Evolutionary conservation across 1,140 invertebrate species (phyloP), one percentile per base, ranked within the genome.

Genomic region (Penaeus vannamei): DNA sequence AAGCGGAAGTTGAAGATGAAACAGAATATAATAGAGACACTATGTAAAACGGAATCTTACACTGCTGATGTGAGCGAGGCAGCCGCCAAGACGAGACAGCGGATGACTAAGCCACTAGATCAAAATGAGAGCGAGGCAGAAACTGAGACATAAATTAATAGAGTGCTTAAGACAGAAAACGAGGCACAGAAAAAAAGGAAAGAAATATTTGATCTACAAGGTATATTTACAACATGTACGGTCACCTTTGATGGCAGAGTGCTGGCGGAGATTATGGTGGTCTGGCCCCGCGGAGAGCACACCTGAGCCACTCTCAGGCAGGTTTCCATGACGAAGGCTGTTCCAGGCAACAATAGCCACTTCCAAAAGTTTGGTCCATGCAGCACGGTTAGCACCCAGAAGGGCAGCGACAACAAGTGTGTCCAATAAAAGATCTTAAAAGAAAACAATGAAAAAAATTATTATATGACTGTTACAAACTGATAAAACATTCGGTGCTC

Each of bases 281-380:
- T 96, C 69, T 94, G 93, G 14, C 93, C 93, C 36, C 92, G 66
- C 10, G 92, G 83, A 46, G 92, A 92, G 85, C 94, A 94, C 1
- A 96, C 93, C 86, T 91, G 88, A 17, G 83, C 76, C 22, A 92
- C 36, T 26, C 96, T 93, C 46, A 95, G 93, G 4, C 96, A 93
- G 66, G 96, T 94, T 93, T 99, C 98, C 0, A 97, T 93, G 0
- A 96, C 77, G 92, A 97, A 99, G 0, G 98, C 94, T 0, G 95
- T 91, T 0, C 97, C 97, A 0, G 98, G 98, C 1, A 95, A 92
- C 17, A 98, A 93, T 92, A 99, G 97, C 98, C 98, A 99, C 93
- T 97, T 98, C 98, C 98, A 99, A 93, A 98, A 99, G 92, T 97
- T 97, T 0, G 97, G 97, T 0, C 95, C 97, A 92, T 99, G 98